These are phyloP conservation scores for Drosophila koepferae DNA, from an alignment of 2,888 invertebrate genomes.

Conservation along the genomic window DNA sequence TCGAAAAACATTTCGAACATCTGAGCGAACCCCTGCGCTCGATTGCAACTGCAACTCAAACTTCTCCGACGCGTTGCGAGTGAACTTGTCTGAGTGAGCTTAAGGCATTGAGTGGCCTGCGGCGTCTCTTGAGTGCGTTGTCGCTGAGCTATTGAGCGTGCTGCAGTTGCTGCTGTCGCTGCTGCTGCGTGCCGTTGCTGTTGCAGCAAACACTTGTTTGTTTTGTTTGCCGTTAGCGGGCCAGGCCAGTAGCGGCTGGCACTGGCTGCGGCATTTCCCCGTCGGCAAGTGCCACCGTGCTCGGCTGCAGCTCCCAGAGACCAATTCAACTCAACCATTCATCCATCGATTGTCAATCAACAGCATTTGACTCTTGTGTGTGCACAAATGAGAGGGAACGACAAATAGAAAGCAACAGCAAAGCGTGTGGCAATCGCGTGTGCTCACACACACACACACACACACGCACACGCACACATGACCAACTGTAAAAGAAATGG, in stretches of 20 bases:
- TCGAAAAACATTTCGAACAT: conserved; percentile 68
- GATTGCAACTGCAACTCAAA: conserved; percentile 72
- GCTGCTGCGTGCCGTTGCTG: conserved; percentile 21
- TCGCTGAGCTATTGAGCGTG: conserved; percentile 6
- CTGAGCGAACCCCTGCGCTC: conserved; percentile 54
- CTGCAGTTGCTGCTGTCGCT: conserved; percentile 2
- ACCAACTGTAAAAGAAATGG: conserved; percentile 61
- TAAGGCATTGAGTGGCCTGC: conserved; percentile 26
- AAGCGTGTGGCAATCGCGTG: conserved; percentile 44
- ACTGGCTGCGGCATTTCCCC: conserved; percentile 41
- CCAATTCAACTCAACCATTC: conserved; percentile 29
- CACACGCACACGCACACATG: conserved; percentile 41
- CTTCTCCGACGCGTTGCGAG: conserved; percentile 52
- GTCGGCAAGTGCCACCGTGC: conserved; percentile 17
- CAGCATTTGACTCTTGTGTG: conserved; percentile 65
- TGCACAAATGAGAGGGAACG: conserved; percentile 72
- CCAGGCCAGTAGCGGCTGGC: not conserved
- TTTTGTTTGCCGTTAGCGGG: conserved; percentile 38
- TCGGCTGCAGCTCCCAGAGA: conserved; percentile 1
- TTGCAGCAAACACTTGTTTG: conserved; percentile 57
- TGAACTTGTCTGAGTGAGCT: conserved; percentile 10
- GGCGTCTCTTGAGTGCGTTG: conserved; percentile 30
- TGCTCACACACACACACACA: conserved; percentile 34
- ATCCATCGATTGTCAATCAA: conserved; percentile 81
- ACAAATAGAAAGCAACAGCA: conserved; percentile 31